Base-by-base conservation (phyloP, 2,113 vertebrate species). In the Mus spicilegus region DNA sequence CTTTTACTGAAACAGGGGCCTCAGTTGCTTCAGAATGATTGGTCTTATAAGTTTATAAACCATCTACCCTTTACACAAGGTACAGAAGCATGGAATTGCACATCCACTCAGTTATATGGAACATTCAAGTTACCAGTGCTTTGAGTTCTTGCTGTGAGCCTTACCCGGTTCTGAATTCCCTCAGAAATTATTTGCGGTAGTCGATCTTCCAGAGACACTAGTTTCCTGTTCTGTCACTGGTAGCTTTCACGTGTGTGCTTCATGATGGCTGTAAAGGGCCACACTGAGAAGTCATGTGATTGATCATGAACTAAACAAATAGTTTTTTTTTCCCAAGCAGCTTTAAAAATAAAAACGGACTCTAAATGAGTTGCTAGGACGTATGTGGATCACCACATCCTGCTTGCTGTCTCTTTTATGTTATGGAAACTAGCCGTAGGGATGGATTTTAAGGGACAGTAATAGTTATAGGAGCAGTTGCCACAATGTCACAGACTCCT, bases 371-470 rank as follows among this genome's bases (percentile, higher is more conserved):
- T 94, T 89, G 67, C 51, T 63, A 95, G 67, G 95, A 22, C n/a
- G 65, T 20, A 26, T 8, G 13, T 86, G 54, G 4, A 65, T 95
- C 73, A 58, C 58, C 1, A 58, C 91, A 85, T 78, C 93, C 65
- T 63, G 81, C 14, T 69, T 69, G 77, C 14, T 69, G 19, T 11
- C 93, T 94, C 87, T 93, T 73, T 46, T 75, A 58, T 67, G 65
- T 82, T 92, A 70, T 90, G 19, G n/a, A 46, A 88, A 42, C n/a
- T 19, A 24, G 56, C 54, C 89, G 28, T 30, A 49, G 16, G 86
- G 67, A 51, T 96, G 67, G n/a, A 78, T 93, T 95, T 89, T 96
- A 72, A 94, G 65, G 88, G 87, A 81, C 2, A 86, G 42, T 36
- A 24, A 82, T 69, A 81, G 10, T 81, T 91, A 63, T 70, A 85